Evolutionary conservation across 2,888 invertebrate species (phyloP).

Genomic region (Ophioninae sp.): DNA sequence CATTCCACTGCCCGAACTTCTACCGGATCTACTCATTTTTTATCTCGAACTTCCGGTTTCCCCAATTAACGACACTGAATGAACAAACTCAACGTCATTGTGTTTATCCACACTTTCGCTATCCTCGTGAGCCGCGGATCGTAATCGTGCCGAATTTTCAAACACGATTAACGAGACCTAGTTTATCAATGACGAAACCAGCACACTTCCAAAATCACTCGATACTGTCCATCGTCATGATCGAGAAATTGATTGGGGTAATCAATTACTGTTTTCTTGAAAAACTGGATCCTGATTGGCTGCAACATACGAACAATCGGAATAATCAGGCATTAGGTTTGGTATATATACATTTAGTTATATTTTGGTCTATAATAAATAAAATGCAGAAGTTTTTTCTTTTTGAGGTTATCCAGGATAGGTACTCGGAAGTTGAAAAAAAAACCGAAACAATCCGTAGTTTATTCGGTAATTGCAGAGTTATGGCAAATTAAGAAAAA

Average conservation of each 20-base stretch:
- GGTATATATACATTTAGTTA: no score
- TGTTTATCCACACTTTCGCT: conserved; percentile 2
- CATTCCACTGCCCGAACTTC: conserved; percentile 59
- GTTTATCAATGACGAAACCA: background rate
- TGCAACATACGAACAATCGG: background rate
- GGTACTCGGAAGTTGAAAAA: no score
- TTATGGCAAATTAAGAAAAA: no score
- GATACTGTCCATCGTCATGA: background rate
- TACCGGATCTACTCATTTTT: conserved; percentile 46
- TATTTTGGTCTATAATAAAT: no score
- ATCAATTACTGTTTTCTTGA: background rate
- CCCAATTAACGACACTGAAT: conserved; percentile 7
- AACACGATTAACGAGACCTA: background rate
- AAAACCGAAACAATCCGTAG: no score
- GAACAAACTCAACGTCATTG: conserved; percentile 24
- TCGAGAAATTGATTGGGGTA: background rate
- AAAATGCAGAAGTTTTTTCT: no score
- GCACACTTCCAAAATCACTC: background rate
- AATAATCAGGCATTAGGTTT: background rate
- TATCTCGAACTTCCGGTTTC: background rate
- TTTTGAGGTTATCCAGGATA: no score
- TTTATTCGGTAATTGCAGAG: no score
- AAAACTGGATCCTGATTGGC: background rate
- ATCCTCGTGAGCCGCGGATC: conserved; percentile 15
- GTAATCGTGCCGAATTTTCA: background rate